These are phyloP conservation scores for Saxicola maurus DNA, from an alignment of 2,797 vertebrate species.

Conservation along the genomic window DNA sequence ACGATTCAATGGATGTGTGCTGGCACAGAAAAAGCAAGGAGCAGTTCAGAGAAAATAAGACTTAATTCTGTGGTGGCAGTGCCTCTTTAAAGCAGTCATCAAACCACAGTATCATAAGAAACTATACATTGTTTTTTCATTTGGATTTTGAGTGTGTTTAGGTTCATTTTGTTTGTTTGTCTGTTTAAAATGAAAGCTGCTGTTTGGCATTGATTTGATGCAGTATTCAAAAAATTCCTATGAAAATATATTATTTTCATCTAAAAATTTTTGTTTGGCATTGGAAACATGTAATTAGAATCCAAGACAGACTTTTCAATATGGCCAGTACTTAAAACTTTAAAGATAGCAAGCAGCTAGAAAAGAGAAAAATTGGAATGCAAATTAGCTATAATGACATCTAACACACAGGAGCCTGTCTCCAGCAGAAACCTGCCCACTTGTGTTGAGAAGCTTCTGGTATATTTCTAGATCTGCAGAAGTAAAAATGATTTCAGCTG, in stretches of 20 bases:
- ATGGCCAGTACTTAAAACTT: neutral
- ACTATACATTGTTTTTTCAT: neutral
- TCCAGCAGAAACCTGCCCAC: neutral
- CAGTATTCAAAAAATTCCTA: neutral
- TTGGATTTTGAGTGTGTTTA: neutral
- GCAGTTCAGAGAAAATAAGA: neutral
- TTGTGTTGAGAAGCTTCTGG: neutral
- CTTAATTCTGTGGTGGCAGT: neutral
- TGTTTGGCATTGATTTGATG: neutral
- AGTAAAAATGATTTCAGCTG: neutral
- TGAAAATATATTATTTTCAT: neutral
- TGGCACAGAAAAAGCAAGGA: neutral
- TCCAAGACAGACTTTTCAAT: neutral
- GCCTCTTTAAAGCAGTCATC: neutral
- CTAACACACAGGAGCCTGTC: neutral
- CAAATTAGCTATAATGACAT: neutral
- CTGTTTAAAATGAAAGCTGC: neutral
- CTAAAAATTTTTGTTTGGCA: neutral
- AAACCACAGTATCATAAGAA: neutral
- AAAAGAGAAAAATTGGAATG: neutral
- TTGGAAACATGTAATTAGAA: neutral
- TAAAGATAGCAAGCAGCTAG: neutral
- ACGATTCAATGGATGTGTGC: neutral
- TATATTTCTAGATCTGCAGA: constrained; percentile 7
- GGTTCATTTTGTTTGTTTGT: neutral